Evolutionary conservation across 2,797 vertebrate species (phyloP), one percentile per base, ranked within the genome.

Genomic region (Pteronotus mesoamericanus): DNA sequence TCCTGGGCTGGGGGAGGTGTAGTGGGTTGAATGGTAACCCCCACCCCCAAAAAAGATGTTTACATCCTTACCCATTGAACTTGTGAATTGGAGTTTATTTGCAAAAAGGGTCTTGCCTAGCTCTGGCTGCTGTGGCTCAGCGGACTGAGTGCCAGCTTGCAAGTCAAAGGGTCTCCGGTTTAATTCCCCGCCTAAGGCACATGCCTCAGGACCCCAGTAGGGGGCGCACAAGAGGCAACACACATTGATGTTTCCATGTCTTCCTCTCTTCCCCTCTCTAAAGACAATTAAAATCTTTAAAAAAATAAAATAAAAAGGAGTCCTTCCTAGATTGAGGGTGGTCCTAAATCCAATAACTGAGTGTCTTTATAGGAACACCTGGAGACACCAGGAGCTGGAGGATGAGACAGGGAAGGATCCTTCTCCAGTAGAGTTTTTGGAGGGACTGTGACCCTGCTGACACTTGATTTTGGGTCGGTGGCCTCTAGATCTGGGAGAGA

Each of bases 91-190:
- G 46, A n/a, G 59, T 8, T 32, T 37, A 69, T 26, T 29, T 59
- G 87, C 55, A 26, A 83, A 94, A 92, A 59, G 9, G 18, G 16
- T 66, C 59, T 89, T 48, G 91, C 34, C 77, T 55, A 55, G 46
- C n/a, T n/a, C n/a, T n/a, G n/a, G n/a, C n/a, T n/a, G n/a, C n/a
- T n/a, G n/a, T n/a, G n/a, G n/a, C n/a, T n/a, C n/a, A n/a, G n/a
- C n/a, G n/a, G n/a, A n/a, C n/a, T n/a, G n/a, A n/a, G n/a, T n/a
- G n/a, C n/a, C n/a, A n/a, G n/a, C n/a, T n/a, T n/a, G n/a, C n/a
- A n/a, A n/a, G n/a, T n/a, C n/a, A n/a, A n/a, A n/a, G n/a, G n/a
- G n/a, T n/a, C n/a, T n/a, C n/a, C n/a, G n/a, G n/a, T n/a, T n/a
- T n/a, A n/a, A n/a, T n/a, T n/a, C n/a, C n/a, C n/a, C n/a, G n/a